phyloP scores from a whole-genome alignment of 1,140 invertebrate species.

The Scaptomyza graminum region DNA sequence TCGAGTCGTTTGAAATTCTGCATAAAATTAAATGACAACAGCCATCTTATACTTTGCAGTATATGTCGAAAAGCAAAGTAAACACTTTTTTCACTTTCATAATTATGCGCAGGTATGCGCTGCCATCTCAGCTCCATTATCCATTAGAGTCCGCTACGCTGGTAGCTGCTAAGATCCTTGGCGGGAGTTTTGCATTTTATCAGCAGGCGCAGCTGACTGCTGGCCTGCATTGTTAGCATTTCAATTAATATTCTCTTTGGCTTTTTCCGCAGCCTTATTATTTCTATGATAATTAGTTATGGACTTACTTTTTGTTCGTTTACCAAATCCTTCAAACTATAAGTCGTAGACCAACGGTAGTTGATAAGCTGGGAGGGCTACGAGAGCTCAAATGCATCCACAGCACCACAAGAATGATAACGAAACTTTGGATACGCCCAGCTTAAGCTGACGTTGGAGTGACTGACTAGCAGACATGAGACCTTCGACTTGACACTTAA shows the following conservation, averaged over 20 bases:
- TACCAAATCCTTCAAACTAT: neutral
- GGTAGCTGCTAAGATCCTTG: constrained; percentile 13
- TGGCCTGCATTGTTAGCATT: constrained; percentile 61
- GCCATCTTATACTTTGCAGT: constrained; percentile 26
- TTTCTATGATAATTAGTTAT: constrained; percentile 76
- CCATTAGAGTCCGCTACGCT: neutral
- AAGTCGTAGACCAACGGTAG: neutral
- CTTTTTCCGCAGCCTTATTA: constrained; percentile 45
- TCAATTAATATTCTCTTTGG: constrained; percentile 60
- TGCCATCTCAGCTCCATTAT: constrained; percentile 17
- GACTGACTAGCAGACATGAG: constrained; percentile 7
- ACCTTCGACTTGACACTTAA: constrained; percentile 48
- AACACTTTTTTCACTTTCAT: constrained; percentile 61
- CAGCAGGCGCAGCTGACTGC: constrained; percentile 33
- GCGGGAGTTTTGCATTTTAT: constrained; percentile 57
- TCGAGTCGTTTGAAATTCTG: constrained; percentile 71
- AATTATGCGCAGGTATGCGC: constrained; percentile 66
- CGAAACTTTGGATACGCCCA: constrained; percentile 16
- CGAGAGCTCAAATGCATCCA: neutral
- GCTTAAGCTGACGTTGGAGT: constrained; percentile 12
- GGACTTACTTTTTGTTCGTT: constrained; percentile 13
- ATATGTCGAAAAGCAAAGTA: constrained; percentile 76
- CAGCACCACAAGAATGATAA: neutral
- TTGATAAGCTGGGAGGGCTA: neutral
- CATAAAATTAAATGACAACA: constrained; percentile 65